A percentile compares a stretch with the other conserved stretches of the same genome.
Conservation (phyloP, 2,113 vertebrate genomes). For the Loxodonta africana region DNA sequence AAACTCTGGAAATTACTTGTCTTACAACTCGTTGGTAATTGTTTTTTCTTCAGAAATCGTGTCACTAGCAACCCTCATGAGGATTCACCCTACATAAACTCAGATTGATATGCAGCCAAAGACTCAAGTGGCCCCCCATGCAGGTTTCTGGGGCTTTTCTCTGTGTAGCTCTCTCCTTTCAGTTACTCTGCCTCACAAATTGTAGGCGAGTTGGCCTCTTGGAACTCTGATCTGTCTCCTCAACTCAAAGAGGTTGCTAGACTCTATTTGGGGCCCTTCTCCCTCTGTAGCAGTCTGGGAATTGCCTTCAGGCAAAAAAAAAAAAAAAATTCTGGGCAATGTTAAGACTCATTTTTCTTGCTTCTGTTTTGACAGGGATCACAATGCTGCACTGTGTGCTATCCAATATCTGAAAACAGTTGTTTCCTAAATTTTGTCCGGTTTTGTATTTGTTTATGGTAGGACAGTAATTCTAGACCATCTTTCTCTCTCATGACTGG, state of each 20-base stretch:
- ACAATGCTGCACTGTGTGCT: background rate
- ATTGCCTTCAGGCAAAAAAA: constrained; percentile 24
- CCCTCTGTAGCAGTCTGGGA: background rate
- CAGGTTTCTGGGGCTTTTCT: background rate
- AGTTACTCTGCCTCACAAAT: constrained; percentile 27
- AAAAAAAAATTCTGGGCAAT: background rate
- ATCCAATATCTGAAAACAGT: background rate
- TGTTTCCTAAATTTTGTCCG: background rate
- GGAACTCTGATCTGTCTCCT: background rate
- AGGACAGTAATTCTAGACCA: background rate
- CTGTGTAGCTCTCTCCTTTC: background rate
- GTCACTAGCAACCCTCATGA: background rate
- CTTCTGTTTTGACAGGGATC: background rate
- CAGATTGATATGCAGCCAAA: background rate
- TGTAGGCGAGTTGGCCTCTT: background rate
- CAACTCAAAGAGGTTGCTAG: background rate
- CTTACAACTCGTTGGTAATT: background rate
- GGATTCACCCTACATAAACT: background rate
- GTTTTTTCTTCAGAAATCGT: constrained; percentile 7
- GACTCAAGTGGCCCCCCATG: background rate
- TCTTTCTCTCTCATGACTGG: background rate
- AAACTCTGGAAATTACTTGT: constrained; percentile 11
- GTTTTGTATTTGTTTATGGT: constrained; percentile 20
- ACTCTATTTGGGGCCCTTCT: background rate
- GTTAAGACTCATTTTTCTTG: background rate